These are phyloP conservation scores for Oryzaephilus surinamensis DNA, from an alignment of 1,140 invertebrate genomes.

Conservation along the genomic window DNA sequence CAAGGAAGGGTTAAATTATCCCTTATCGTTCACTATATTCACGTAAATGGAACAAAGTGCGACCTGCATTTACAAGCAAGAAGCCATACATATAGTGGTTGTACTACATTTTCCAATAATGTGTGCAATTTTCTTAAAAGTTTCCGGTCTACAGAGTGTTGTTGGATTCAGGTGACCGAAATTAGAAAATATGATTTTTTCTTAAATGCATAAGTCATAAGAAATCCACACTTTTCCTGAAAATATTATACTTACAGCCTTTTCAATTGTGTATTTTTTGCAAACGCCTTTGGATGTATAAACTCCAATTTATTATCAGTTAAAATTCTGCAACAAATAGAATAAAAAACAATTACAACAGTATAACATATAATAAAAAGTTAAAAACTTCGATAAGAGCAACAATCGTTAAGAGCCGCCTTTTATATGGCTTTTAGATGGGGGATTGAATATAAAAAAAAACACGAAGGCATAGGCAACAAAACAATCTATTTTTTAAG, in stretches of 20 bases:
- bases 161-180: too few relatives aligned
- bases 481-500: too few relatives aligned
- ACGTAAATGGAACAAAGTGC: constrained; percentile 14
- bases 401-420: not conserved
- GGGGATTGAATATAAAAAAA: not conserved
- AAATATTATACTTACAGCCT: constrained; percentile 38
- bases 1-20: constrained; percentile 12
- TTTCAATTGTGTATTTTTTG: constrained; percentile 41
- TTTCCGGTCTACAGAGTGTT: too few relatives aligned
- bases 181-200: not conserved
- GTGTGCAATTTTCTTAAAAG: too few relatives aligned
- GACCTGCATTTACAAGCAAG: constrained; percentile 16
- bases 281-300: constrained; percentile 43
- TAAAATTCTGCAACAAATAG: constrained; percentile 42
- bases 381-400: too few relatives aligned
- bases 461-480: not conserved
- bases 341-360: too few relatives aligned
- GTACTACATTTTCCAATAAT: too few relatives aligned
- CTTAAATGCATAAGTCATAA: not conserved
- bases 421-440: not conserved
- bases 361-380: too few relatives aligned
- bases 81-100: too few relatives aligned
- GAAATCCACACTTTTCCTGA: constrained; percentile 1
- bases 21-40: constrained; percentile 15
- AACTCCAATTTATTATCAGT: constrained; percentile 45